Evolutionary conservation across 1,140 invertebrate genomes (phyloP).

Genomic region (Drosophila nigrodunni): DNA sequence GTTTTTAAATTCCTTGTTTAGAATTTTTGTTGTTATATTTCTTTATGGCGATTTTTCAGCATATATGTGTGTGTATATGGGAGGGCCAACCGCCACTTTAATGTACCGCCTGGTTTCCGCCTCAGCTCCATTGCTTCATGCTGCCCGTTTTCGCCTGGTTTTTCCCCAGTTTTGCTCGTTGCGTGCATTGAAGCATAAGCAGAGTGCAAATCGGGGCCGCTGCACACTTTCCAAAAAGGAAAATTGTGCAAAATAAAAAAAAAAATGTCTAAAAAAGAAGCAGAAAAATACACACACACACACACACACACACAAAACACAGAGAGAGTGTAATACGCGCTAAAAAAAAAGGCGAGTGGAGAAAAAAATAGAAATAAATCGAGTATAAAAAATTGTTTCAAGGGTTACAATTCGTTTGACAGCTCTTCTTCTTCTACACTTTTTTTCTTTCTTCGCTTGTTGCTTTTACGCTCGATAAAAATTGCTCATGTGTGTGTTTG

Average conservation of each 20-base stretch:
- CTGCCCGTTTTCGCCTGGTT: not conserved
- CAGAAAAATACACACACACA: slow-evolving; percentile 23
- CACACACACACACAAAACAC: slow-evolving; percentile 7
- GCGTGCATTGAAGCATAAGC: slow-evolving; percentile 61
- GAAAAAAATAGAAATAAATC: slow-evolving; percentile 64
- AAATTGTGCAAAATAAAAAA: slow-evolving; percentile 56
- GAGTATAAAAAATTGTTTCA: slow-evolving; percentile 78
- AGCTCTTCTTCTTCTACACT: slow-evolving; percentile 35
- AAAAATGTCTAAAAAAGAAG: slow-evolving; percentile 11
- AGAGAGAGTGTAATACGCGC: not conserved
- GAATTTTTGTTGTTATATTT: not conserved
- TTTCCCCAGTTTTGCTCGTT: slow-evolving; percentile 4
- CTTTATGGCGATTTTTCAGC: not conserved
- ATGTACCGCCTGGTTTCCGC: not conserved
- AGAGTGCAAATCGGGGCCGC: slow-evolving; percentile 47
- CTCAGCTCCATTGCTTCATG: not conserved
- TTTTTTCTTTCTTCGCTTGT: slow-evolving; percentile 52
- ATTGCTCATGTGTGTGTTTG: slow-evolving; percentile 56
- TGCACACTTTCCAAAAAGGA: slow-evolving; percentile 44
- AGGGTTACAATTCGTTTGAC: slow-evolving; percentile 76
- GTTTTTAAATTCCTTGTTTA: not conserved
- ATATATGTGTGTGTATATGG: slow-evolving; percentile 12
- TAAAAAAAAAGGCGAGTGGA: slow-evolving; percentile 15
- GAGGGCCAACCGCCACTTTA: slow-evolving; percentile 25
- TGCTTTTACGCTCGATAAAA: slow-evolving; percentile 75